Evolutionary conservation across 2,888 invertebrate species (phyloP).

Genomic region (Ypsolopha scabrella): DNA sequence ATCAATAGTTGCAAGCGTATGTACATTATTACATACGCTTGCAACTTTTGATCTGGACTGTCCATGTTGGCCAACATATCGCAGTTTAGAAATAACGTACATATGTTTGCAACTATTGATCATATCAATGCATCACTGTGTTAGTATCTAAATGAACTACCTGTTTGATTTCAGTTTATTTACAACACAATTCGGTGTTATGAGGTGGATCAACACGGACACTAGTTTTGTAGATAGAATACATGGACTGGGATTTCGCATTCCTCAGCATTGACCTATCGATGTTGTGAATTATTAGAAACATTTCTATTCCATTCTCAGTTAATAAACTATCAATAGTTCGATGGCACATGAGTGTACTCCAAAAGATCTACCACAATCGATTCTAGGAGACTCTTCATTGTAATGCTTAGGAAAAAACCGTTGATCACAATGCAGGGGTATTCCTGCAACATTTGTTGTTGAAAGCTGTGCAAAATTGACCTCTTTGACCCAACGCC

Average conservation of each 20-base stretch:
- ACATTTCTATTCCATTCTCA: slow-evolving; percentile 71
- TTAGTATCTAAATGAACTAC: no score
- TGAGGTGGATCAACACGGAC: no score
- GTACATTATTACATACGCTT: no score
- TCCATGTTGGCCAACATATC: slow-evolving; percentile 83
- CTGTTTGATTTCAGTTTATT: no score
- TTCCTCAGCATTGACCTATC: slow-evolving; percentile 88
- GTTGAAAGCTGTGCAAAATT: slow-evolving; percentile 82
- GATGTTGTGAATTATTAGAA: slow-evolving; percentile 89
- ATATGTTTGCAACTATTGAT: slow-evolving; percentile 91
- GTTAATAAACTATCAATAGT: slow-evolving; percentile 73
- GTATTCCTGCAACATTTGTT: slow-evolving; percentile 46
- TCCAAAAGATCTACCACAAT: slow-evolving; percentile 79
- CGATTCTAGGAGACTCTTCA: slow-evolving; percentile 84
- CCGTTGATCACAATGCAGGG: slow-evolving; percentile 90
- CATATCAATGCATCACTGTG: slow-evolving; percentile 92
- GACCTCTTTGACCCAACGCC: slow-evolving; percentile 91
- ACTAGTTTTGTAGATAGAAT: no score
- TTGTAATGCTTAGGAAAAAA: slow-evolving; percentile 89
- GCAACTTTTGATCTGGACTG: slow-evolving; percentile 79
- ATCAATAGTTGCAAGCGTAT: slow-evolving; percentile 91
- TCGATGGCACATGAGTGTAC: slow-evolving; percentile 67
- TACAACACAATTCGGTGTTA: no score
- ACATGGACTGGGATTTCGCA: slow-evolving; percentile 79
- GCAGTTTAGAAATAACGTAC: no score